phyloP scores from a whole-genome alignment of 2,113 vertebrate species.

The Ammodramus savannarum region DNA sequence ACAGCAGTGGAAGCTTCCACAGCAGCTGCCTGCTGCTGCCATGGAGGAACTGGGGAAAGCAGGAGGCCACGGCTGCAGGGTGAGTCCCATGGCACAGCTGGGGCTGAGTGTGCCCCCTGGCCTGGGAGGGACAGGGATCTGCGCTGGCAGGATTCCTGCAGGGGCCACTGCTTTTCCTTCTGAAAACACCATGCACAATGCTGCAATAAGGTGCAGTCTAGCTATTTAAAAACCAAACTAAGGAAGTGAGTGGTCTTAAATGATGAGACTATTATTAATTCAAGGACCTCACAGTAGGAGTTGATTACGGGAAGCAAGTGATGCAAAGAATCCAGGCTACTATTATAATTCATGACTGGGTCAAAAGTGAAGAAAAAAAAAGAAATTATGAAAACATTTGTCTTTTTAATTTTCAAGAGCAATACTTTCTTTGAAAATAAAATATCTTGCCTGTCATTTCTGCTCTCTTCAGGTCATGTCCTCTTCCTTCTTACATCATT shows the following conservation, averaged over 20 bases:
- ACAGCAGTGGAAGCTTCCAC: not conserved
- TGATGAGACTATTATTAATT: not conserved
- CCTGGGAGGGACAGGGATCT: not conserved
- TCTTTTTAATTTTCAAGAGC: not conserved
- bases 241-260: not conserved
- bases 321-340: not conserved
- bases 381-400: not conserved
- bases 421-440: not conserved
- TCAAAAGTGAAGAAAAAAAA: not conserved
- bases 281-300: not conserved
- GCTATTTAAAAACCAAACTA: not conserved
- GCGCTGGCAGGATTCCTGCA: not conserved
- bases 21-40: not conserved
- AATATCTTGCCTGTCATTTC: not conserved
- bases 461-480: not conserved
- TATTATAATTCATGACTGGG: not conserved
- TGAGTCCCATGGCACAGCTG: fast-evolving
- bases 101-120: not conserved
- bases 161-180: not conserved
- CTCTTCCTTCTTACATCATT: not conserved
- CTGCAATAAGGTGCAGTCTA: not conserved
- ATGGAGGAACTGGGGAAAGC: fast-evolving
- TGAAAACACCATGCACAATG: not conserved
- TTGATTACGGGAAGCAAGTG: not conserved
- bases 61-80: not conserved